Percentiles rank a stretch among this genome's conserved stretches.
phyloP scores from a whole-genome alignment of 2,888 invertebrate genomes.

The Rutpela maculata region DNA sequence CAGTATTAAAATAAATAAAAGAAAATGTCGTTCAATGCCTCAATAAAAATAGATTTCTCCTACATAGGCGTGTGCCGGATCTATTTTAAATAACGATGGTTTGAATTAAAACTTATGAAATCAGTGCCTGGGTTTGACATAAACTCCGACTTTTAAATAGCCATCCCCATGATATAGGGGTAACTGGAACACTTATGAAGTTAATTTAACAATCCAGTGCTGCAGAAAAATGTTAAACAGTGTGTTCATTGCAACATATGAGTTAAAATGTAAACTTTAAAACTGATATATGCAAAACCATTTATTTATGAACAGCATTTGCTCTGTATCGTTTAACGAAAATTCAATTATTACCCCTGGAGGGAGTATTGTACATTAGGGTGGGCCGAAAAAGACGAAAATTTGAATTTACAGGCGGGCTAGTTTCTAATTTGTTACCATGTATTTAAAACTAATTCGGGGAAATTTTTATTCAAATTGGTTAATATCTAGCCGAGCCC shows the following conservation, averaged over 20 bases:
- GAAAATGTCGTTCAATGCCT: constrained; percentile 20
- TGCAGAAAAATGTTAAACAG: not conserved
- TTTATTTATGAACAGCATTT: too few species aligned
- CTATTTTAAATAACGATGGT: constrained; percentile 29
- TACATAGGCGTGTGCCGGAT: constrained; percentile 22
- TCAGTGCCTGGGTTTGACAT: constrained; percentile 22
- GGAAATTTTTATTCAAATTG: too few species aligned
- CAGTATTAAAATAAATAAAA: constrained; percentile 18
- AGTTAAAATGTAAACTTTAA: too few species aligned
- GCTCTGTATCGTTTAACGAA: too few species aligned
- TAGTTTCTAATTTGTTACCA: too few species aligned
- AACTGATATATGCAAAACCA: too few species aligned
- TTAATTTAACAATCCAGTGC: not conserved
- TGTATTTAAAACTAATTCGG: too few species aligned
- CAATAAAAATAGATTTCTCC: constrained; percentile 24
- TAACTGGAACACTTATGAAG: not conserved
- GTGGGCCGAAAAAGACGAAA: too few species aligned
- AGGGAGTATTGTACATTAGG: too few species aligned
- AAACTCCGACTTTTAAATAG: constrained; percentile 9
- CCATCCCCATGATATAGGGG: constrained; percentile 1
- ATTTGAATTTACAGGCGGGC: too few species aligned
- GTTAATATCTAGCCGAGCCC: too few species aligned
- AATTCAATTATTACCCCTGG: too few species aligned
- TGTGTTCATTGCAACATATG: not conserved
- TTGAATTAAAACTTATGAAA: constrained; percentile 35